Percentiles rank a stretch among this genome's conserved stretches.
These are phyloP conservation scores for Palythoa caribaeorum DNA, from an alignment of 92 coral and sea anemone genomes.

Conservation along the genomic window DNA sequence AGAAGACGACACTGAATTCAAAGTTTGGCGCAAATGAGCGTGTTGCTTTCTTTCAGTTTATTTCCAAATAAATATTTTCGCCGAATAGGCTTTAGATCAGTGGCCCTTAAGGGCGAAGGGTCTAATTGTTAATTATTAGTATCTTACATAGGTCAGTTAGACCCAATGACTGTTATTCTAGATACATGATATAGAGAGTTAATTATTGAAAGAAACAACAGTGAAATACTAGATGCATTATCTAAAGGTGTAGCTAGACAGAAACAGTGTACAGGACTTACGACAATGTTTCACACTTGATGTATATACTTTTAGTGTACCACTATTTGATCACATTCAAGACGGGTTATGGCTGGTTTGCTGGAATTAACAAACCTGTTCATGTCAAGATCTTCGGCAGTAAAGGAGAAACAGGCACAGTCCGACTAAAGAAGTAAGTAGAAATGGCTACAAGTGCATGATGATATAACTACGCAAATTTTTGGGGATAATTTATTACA, in stretches of 20 bases:
- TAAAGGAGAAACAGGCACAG: conserved; percentile 33
- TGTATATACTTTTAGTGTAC: conserved; percentile 16
- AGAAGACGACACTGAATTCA: too few species aligned
- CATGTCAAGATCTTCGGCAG: conserved; percentile 43
- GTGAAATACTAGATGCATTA: not conserved
- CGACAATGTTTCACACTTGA: not conserved
- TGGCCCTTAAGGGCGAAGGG: too few species aligned
- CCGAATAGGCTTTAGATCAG: too few species aligned
- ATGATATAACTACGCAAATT: not conserved
- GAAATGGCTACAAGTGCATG: not conserved
- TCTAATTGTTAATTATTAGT: too few species aligned
- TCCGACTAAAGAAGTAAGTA: conserved; percentile 30
- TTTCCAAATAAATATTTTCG: too few species aligned
- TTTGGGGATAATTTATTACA: not conserved
- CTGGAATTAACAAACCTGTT: conserved; percentile 29
- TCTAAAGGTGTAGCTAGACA: not conserved
- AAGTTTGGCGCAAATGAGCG: too few species aligned
- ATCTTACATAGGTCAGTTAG: too few species aligned
- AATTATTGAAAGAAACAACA: too few species aligned
- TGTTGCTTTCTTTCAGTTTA: too few species aligned
- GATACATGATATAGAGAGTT: too few species aligned
- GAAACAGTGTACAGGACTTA: not conserved
- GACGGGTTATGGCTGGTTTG: conserved; percentile 48
- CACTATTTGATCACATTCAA: conserved; percentile 52
- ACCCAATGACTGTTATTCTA: too few species aligned